Evolutionary conservation across 2,113 vertebrate species (phyloP).

Genomic region (Anser cygnoides): DNA sequence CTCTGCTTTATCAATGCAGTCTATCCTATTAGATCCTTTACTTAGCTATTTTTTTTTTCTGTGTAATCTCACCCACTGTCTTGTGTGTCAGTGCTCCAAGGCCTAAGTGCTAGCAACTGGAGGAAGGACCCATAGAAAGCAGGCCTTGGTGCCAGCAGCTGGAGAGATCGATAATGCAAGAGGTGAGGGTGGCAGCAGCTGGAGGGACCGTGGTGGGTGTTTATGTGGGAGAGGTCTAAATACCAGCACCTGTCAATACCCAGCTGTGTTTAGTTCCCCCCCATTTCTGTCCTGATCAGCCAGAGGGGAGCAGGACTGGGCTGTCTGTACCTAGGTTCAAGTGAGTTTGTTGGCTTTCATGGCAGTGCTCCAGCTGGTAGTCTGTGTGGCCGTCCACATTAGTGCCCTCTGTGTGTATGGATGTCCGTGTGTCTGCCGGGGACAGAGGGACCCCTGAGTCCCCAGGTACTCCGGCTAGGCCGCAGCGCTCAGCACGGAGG

Average conservation of each 20-base stretch:
- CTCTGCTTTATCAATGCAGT: not conserved
- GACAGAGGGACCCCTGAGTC: not conserved
- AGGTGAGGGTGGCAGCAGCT: not conserved
- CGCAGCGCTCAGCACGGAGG: not conserved
- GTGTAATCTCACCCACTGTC: not conserved
- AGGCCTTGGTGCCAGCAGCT: not conserved
- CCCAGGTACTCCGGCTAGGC: accelerated
- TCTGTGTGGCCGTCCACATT: not conserved
- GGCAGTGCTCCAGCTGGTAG: not conserved
- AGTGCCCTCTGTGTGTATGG: not conserved
- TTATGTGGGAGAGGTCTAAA: not conserved
- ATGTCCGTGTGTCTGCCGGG: not conserved
- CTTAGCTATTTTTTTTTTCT: not conserved
- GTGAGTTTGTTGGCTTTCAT: not conserved
- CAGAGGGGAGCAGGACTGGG: not conserved
- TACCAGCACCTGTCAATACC: not conserved
- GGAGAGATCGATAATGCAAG: not conserved
- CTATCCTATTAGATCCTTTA: not conserved
- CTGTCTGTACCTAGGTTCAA: not conserved
- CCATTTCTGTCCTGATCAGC: not conserved
- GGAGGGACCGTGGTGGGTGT: not conserved
- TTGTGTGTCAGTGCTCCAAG: not conserved
- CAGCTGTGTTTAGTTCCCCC: not conserved
- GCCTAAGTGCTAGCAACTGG: not conserved
- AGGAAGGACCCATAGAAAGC: not conserved